Conservation (phyloP, 2,113 vertebrate genomes). For the Turnix velox region DNA sequence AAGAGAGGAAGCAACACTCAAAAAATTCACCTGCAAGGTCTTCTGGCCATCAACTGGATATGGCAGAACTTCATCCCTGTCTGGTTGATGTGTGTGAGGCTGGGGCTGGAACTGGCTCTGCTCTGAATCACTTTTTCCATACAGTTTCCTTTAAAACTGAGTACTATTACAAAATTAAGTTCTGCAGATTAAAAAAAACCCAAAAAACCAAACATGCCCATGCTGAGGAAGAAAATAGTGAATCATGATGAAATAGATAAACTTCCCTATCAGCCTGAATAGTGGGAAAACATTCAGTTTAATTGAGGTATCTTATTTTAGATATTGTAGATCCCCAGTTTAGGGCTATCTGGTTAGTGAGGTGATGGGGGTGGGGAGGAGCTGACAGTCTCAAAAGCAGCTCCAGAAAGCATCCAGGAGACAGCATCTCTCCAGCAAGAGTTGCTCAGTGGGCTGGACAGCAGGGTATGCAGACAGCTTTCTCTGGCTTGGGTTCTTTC, state of each 20-base stretch:
- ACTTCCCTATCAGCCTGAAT: background rate
- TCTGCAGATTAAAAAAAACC: background rate
- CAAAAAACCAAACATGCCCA: background rate
- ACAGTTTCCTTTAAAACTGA: background rate
- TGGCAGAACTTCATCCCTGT: slow-evolving; percentile 4
- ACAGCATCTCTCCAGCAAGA: slow-evolving; percentile 1
- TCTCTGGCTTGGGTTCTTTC: slow-evolving; percentile 1
- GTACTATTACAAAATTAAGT: background rate
- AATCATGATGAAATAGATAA: background rate
- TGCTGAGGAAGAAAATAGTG: background rate
- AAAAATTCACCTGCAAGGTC: slow-evolving; percentile 21
- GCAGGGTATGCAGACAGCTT: background rate
- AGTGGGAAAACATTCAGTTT: slow-evolving; percentile 20
- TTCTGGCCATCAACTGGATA: background rate
- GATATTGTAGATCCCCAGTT: background rate
- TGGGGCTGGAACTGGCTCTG: background rate
- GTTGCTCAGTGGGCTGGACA: background rate
- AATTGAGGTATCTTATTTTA: background rate
- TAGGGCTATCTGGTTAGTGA: slow-evolving; percentile 18
- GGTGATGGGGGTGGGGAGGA: background rate
- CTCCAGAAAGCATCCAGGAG: slow-evolving; percentile 12
- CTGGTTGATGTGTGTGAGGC: background rate
- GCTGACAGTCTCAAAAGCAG: background rate
- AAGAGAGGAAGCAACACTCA: background rate
- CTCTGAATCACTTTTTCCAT: slow-evolving; percentile 14